phyloP scores from a whole-genome alignment of 2,888 invertebrate species.

The Dorcus hopei region DNA sequence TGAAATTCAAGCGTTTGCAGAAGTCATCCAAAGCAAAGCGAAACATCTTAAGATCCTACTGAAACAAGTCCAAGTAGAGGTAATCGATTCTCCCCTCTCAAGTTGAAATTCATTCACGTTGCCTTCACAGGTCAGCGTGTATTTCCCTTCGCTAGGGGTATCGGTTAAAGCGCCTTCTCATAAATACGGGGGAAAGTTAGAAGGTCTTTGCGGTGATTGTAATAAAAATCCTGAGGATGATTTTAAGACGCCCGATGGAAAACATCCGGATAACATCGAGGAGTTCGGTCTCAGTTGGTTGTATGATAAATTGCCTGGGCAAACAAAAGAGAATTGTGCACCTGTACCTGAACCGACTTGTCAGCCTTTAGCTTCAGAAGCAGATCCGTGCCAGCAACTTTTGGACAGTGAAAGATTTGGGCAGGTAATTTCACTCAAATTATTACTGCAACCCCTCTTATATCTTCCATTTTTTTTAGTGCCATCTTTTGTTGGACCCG shows the following conservation, averaged over 20 bases:
- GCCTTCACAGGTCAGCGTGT: conserved; percentile 44
- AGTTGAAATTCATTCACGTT: neutral
- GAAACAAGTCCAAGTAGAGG: conserved; percentile 69
- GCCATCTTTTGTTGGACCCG: conserved; percentile 72
- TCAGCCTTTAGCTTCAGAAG: conserved; percentile 55
- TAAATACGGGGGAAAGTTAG: conserved; percentile 66
- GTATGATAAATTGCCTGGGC: conserved; percentile 47
- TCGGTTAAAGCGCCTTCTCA: conserved; percentile 68
- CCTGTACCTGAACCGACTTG: conserved; percentile 43
- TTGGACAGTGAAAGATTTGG: conserved; percentile 57
- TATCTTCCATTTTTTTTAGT: conserved; percentile 48
- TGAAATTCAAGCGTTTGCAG: conserved; percentile 61
- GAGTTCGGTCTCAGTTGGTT: conserved; percentile 59
- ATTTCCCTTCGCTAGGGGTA: conserved; percentile 50
- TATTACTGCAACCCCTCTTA: neutral
- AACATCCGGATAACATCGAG: conserved; percentile 53
- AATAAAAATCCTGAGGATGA: conserved; percentile 59
- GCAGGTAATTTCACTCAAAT: conserved; percentile 38
- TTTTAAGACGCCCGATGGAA: conserved; percentile 55
- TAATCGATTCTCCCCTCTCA: conserved; percentile 39
- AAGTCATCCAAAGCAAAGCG: conserved; percentile 56
- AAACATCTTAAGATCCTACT: conserved; percentile 64
- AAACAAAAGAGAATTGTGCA: conserved; percentile 42
- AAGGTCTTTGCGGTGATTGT: conserved; percentile 80
- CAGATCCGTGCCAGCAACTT: conserved; percentile 68